Evolutionary conservation across 2,888 invertebrate genomes (phyloP).

Genomic region (Heliconius cydno): DNA sequence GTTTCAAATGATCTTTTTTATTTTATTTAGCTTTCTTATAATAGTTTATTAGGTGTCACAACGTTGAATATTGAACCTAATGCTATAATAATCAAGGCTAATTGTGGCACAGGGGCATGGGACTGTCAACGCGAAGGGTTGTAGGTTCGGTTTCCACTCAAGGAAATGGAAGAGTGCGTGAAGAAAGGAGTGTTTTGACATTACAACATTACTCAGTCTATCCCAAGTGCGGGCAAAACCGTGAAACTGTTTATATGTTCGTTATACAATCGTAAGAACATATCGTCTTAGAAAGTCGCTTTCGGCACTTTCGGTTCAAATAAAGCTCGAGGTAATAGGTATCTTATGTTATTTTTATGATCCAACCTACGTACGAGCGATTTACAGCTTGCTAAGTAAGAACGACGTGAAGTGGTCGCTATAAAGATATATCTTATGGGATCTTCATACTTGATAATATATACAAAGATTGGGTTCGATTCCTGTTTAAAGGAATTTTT

Average conservation of each 20-base stretch:
- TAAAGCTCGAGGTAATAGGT: background rate
- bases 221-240: rapidly evolving
- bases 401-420: background rate
- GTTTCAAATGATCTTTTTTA: background rate
- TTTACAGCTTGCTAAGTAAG: background rate
- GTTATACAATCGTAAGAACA: background rate
- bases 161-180: too few relatives aligned
- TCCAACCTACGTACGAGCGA: background rate
- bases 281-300: background rate
- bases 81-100: background rate
- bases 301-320: background rate
- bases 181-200: too few relatives aligned
- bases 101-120: too few relatives aligned
- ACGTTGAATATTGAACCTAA: background rate
- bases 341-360: conserved; percentile 4
- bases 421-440: background rate
- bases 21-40: background rate
- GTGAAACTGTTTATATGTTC: background rate
- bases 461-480: background rate
- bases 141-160: too few relatives aligned
- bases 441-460: background rate
- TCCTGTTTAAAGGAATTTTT: background rate
- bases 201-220: too few relatives aligned
- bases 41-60: too few relatives aligned
- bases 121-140: too few relatives aligned